Evolutionary conservation across 2,113 vertebrate species (phyloP), one percentile per base, ranked within the genome.

Genomic region (Pogona vitticeps): DNA sequence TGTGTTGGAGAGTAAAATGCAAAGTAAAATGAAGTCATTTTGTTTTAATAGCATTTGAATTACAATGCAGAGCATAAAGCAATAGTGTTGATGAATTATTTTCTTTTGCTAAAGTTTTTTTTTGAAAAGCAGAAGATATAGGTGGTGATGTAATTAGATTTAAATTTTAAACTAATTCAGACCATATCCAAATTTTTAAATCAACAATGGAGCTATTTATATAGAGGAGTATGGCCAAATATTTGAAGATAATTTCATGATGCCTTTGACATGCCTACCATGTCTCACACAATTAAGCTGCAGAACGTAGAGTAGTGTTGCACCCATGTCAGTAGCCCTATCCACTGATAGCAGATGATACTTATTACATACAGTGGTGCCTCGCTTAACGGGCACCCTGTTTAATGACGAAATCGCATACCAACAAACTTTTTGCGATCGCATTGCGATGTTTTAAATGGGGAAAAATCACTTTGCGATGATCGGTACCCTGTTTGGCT

Each of bases 201-300:
- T 92, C 85, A 86, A 90, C 91, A 83, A 31, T 63, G 88, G 92
- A 86, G 14, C 63, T 95, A 56, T 20, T 93, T 91, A 93, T 94
- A 89, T 91, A 85, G 84, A 91, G 88, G 91, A 92, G 88, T 91
- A 94, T 85, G 89, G 86, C 75, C 76, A 91, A 88, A 85, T 1
- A 61, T 91, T 80, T 93, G 82, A 94, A 91, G 91, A 67, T 36
- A 92, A 81, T 89, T 71, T 82, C 91, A 87, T 92, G 90, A 89
- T 90, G 87, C 84, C 75, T 0, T 87, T 93, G 92, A 94, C 90
- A 93, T 95, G 92, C 93, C 90, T 89, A 92, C 89, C 14, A 2
- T 90, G 80, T 92, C 63, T 90, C 89, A 76, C 88, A 76, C 92
- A 91, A 83, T 80, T 86, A 76, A 88, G 70, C 56, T 91, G 72